phyloP scores from a whole-genome alignment of 2,113 vertebrate species.

The Piprites chloris region DNA sequence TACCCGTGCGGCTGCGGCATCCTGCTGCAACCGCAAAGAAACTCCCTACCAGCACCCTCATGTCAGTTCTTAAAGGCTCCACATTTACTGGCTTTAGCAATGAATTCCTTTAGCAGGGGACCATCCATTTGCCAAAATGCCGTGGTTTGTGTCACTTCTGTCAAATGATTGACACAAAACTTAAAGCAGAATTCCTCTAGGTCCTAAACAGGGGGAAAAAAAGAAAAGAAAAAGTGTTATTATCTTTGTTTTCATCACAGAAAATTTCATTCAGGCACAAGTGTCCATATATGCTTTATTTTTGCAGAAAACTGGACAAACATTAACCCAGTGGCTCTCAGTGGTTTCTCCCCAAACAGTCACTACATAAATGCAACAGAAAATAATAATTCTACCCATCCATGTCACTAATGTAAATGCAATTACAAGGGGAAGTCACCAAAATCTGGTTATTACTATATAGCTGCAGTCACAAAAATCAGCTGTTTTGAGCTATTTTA shows the following conservation, averaged over 20 bases:
- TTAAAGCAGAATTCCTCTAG: slow-evolving; percentile 99
- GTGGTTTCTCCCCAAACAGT: background rate
- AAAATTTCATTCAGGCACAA: background rate
- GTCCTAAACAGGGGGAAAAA: slow-evolving; percentile 77
- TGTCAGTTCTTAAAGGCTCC: slow-evolving; percentile 97
- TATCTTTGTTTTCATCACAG: slow-evolving; percentile 15
- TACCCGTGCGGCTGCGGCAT: background rate
- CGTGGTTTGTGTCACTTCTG: slow-evolving; percentile 92
- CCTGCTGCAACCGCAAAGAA: background rate
- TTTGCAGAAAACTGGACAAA: background rate
- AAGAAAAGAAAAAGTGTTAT: slow-evolving; percentile 26
- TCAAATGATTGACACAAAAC: slow-evolving; percentile 98
- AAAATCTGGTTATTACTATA: background rate
- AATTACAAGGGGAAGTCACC: background rate
- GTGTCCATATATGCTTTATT: background rate
- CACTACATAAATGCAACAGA: background rate
- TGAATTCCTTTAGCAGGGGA: slow-evolving; percentile 94
- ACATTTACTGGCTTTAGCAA: slow-evolving; percentile 93
- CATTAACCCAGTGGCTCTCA: background rate
- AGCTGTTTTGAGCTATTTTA: background rate
- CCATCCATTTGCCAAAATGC: slow-evolving; percentile 97
- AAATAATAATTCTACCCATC: background rate
- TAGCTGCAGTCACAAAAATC: background rate
- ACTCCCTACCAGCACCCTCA: background rate
- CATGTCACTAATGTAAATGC: background rate